Conservation (phyloP, 2,113 vertebrate species). For the Chinchilla lanigera region DNA sequence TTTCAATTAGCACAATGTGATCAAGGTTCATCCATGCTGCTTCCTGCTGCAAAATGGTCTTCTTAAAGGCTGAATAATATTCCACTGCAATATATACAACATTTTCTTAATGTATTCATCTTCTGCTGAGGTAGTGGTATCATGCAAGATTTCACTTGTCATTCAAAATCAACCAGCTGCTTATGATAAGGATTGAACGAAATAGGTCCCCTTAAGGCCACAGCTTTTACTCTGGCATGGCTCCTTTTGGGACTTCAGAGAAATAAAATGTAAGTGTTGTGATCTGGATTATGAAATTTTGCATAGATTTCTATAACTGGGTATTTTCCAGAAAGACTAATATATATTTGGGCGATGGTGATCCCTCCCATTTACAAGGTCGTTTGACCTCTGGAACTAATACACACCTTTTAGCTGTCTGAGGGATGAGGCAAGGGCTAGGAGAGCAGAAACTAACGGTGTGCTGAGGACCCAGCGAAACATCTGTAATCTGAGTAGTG, state of each 20-base stretch:
- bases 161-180: neutral
- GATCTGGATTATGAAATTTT: slow-evolving; percentile 10
- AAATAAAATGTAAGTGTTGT: slow-evolving; percentile 18
- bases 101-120: neutral
- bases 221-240: neutral
- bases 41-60: neutral
- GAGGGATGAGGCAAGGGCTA: neutral
- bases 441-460: neutral
- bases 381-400: neutral
- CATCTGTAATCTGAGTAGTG: neutral
- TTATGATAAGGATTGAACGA: neutral
- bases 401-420: neutral
- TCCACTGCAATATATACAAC: neutral
- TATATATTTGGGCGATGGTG: neutral
- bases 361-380: neutral
- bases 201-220: neutral
- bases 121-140: neutral
- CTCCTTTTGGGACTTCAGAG: neutral
- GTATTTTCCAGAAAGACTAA: slow-evolving; percentile 42
- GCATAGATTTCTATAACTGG: neutral
- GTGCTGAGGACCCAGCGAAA: neutral
- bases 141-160: neutral
- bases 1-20: neutral
- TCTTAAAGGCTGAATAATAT: neutral
- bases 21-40: neutral